Percentiles rank a stretch among this genome's conserved stretches.
These are phyloP conservation scores for Mongoloraphidia duomilia DNA, from an alignment of 2,888 invertebrate genomes.

Conservation along the genomic window DNA sequence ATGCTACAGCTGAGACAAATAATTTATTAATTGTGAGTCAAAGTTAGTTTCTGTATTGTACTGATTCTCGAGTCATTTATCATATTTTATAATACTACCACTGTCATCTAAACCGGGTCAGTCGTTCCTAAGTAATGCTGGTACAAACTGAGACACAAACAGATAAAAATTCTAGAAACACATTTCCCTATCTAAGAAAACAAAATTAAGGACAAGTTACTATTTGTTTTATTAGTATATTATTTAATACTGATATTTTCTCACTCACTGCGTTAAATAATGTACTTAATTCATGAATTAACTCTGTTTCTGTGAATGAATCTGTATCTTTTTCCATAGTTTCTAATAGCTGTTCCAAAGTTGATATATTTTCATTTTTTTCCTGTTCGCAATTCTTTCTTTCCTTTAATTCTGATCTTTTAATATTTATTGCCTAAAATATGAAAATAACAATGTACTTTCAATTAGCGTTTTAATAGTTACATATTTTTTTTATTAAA, in stretches of 20 bases:
- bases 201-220: background rate
- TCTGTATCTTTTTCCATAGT: constrained; percentile 15
- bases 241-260: background rate
- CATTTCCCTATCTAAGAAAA: background rate
- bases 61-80: too few relatives aligned
- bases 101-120: background rate
- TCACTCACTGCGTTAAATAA: constrained; percentile 20
- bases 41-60: too few relatives aligned
- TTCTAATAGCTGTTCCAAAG: constrained; percentile 18
- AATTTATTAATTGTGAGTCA: too few relatives aligned
- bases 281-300: constrained; percentile 19
- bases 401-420: too few relatives aligned
- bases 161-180: too few relatives aligned
- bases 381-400: background rate
- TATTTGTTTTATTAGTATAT: background rate
- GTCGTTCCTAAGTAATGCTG: too few relatives aligned
- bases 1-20: too few relatives aligned
- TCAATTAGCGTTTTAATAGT: too few relatives aligned
- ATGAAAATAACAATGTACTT: too few relatives aligned
- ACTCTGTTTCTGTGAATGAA: constrained; percentile 14
- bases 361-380: constrained; percentile 12
- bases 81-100: background rate
- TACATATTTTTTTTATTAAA: too few relatives aligned
- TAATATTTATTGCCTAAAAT: too few relatives aligned
- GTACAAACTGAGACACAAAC: too few relatives aligned